These are phyloP conservation scores for Ceratosolen solmsi DNA, from an alignment of 1,140 invertebrate species.

Conservation along the genomic window DNA sequence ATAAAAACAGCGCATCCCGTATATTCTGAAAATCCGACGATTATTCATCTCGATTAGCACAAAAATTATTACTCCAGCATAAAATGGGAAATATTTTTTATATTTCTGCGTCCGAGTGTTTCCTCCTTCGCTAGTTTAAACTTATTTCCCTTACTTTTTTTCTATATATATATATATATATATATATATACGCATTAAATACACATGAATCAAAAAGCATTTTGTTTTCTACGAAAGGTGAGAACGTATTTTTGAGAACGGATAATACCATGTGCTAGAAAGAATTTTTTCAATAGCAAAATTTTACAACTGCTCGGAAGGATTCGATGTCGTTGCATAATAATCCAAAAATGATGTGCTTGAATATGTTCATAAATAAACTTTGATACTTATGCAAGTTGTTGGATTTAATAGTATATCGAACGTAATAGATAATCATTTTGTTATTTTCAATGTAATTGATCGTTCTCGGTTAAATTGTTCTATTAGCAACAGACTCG, in stretches of 20 bases:
- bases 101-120: background rate
- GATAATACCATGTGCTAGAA: background rate
- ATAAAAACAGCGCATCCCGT: background rate
- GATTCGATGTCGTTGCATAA: background rate
- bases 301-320: background rate
- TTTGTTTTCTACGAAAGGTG: background rate
- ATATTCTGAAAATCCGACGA: constrained; percentile 31
- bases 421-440: too few species aligned
- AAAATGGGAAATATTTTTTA: constrained; percentile 22
- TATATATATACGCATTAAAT: background rate
- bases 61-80: background rate
- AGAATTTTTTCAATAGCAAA: background rate
- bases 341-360: background rate
- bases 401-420: too few species aligned
- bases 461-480: too few species aligned
- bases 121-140: background rate
- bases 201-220: background rate
- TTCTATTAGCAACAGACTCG: too few species aligned
- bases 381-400: too few species aligned
- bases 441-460: too few species aligned
- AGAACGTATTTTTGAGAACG: background rate
- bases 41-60: constrained; percentile 43
- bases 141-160: background rate
- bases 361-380: too few species aligned
- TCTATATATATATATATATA: too few species aligned